Evolutionary conservation across 2,113 vertebrate species (phyloP).

Genomic region (Oxyura jamaicensis): DNA sequence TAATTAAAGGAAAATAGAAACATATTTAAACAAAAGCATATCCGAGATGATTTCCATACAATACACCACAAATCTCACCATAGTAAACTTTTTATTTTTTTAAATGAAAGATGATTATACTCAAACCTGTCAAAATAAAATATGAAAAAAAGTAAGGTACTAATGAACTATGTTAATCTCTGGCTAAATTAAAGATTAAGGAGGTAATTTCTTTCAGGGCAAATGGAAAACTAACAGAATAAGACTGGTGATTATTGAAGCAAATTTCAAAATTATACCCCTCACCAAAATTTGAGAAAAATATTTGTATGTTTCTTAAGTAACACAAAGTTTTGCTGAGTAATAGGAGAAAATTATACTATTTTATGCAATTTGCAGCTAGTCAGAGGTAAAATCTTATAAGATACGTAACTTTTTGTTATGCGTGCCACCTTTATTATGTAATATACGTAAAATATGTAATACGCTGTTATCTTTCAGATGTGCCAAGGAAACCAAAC

Average conservation of each 20-base stretch:
- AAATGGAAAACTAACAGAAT: not conserved
- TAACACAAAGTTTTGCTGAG: not conserved
- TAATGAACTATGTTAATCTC: not conserved
- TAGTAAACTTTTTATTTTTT: not conserved
- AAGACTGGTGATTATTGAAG: not conserved
- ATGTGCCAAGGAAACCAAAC: not conserved
- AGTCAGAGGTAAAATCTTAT: not conserved
- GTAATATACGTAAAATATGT: not conserved
- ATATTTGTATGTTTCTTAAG: not conserved
- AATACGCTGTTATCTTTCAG: not conserved
- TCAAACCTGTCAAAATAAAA: not conserved
- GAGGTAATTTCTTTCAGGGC: not conserved
- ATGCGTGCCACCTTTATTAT: not conserved
- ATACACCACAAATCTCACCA: not conserved
- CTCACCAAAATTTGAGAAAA: not conserved
- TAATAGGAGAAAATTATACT: not conserved
- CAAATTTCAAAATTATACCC: not conserved
- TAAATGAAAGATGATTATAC: not conserved
- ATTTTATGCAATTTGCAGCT: not conserved
- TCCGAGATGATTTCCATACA: not conserved
- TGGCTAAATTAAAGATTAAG: not conserved
- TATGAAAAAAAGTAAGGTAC: not conserved
- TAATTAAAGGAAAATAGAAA: not conserved
- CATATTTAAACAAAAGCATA: not conserved
- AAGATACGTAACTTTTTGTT: not conserved